Evolutionary conservation across 2,888 invertebrate species (phyloP).

Genomic region (Pristionchus mayeri): DNA sequence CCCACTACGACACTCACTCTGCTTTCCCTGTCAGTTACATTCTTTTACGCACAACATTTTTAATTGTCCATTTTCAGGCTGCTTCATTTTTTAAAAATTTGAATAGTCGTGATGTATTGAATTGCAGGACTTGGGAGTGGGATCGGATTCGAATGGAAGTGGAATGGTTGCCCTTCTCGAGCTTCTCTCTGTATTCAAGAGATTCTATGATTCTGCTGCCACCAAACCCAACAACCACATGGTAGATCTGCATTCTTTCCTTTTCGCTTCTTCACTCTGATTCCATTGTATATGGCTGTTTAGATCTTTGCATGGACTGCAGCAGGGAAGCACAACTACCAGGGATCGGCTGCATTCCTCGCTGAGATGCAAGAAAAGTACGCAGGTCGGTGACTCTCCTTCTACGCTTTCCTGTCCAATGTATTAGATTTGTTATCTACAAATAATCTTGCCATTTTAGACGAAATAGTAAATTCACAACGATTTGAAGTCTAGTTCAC

Average conservation of each 20-base stretch:
- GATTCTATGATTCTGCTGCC: conserved; percentile 67
- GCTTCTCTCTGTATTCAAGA: conserved; percentile 87
- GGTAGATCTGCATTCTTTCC: too few relatives aligned
- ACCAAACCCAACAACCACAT: conserved; percentile 70
- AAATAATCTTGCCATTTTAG: too few relatives aligned
- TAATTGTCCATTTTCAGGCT: too few relatives aligned
- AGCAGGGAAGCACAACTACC: conserved; percentile 93
- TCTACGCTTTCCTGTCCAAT: too few relatives aligned
- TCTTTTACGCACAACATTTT: too few relatives aligned
- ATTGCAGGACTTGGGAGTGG: conserved; percentile 86
- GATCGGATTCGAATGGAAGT: conserved; percentile 93
- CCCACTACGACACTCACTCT: conserved; percentile 93
- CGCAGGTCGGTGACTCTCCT: conserved; percentile 47
- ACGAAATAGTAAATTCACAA: too few relatives aligned
- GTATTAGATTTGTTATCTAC: too few relatives aligned
- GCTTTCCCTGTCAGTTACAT: conserved; percentile 86
- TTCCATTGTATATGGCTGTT: background rate
- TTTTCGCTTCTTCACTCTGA: too few relatives aligned
- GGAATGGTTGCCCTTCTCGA: conserved; percentile 89
- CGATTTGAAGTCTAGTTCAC: too few relatives aligned
- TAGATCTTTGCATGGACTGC: conserved; percentile 89
- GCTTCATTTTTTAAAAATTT: too few relatives aligned
- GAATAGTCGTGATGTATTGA: background rate
- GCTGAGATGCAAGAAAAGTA: conserved; percentile 88
- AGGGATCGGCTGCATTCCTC: conserved; percentile 95